Evolutionary conservation across 1,140 invertebrate genomes (phyloP).

Genomic region (Tribolium madens): DNA sequence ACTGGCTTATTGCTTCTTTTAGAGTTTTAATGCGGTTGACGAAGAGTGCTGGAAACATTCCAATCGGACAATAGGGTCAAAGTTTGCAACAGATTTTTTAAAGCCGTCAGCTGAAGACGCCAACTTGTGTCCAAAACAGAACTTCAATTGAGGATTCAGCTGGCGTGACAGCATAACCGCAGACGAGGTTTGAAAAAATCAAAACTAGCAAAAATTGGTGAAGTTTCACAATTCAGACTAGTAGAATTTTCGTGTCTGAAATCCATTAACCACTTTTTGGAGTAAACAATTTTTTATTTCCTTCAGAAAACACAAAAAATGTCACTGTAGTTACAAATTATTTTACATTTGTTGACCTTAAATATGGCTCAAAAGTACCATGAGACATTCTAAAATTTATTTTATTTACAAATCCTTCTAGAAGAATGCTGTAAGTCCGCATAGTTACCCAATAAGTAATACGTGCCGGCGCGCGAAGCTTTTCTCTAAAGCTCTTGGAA

Average conservation of each 20-base stretch:
- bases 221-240: not conserved
- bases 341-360: no score
- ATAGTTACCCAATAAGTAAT: not conserved
- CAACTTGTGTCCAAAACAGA: not conserved
- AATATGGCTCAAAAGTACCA: no score
- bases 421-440: no score
- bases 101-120: not conserved
- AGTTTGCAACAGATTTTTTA: slow-evolving; percentile 13
- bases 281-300: no score
- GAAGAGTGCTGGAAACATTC: not conserved
- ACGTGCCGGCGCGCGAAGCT: not conserved
- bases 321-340: no score
- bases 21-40: slow-evolving; percentile 9
- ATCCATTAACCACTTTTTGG: no score
- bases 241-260: no score
- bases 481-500: not conserved
- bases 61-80: slow-evolving; percentile 28
- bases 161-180: not conserved
- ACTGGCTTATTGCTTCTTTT: slow-evolving; percentile 8
- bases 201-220: not conserved
- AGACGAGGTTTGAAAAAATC: not conserved
- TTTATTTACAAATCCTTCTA: no score
- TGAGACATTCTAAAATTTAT: no score
- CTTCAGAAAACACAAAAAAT: no score
- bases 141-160: not conserved